phyloP scores from a whole-genome alignment of 1,140 invertebrate genomes.

The Rhagoletis zephyria region DNA sequence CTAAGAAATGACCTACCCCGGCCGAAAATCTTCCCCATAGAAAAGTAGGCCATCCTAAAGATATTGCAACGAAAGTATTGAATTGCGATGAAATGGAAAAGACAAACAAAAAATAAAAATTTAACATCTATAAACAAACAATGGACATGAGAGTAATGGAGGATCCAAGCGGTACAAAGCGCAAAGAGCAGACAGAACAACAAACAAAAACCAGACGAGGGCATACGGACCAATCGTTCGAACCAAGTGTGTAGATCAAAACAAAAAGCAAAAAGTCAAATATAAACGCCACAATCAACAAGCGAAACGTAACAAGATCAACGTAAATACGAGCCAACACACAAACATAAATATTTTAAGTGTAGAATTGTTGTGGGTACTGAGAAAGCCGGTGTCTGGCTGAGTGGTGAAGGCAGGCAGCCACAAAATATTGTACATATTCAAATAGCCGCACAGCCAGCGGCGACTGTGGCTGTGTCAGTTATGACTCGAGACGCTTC shows the following conservation, averaged over 20 bases:
- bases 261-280: slow-evolving; percentile 7
- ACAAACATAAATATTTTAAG: not conserved
- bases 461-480: not conserved
- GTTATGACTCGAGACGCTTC: slow-evolving; percentile 52
- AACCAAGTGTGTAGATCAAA: not conserved
- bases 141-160: not conserved
- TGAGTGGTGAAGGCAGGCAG: slow-evolving; percentile 1
- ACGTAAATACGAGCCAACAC: slow-evolving; percentile 6
- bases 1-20: too few relatives aligned
- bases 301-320: slow-evolving; percentile 29
- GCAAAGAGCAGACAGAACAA: slow-evolving; percentile 22
- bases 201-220: slow-evolving; percentile 49
- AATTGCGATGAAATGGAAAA: slow-evolving; percentile 49
- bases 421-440: not conserved
- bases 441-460: not conserved
- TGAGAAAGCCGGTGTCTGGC: not conserved
- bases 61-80: slow-evolving; percentile 44
- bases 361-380: not conserved
- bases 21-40: not conserved
- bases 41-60: not conserved
- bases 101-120: slow-evolving; percentile 37
- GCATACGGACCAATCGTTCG: not conserved
- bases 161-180: not conserved
- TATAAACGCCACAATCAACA: not conserved
- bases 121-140: slow-evolving; percentile 23